Percentiles rank a stretch among this genome's conserved stretches.
Conservation (phyloP, 2,888 invertebrate genomes). For the Morpho deidamia region DNA sequence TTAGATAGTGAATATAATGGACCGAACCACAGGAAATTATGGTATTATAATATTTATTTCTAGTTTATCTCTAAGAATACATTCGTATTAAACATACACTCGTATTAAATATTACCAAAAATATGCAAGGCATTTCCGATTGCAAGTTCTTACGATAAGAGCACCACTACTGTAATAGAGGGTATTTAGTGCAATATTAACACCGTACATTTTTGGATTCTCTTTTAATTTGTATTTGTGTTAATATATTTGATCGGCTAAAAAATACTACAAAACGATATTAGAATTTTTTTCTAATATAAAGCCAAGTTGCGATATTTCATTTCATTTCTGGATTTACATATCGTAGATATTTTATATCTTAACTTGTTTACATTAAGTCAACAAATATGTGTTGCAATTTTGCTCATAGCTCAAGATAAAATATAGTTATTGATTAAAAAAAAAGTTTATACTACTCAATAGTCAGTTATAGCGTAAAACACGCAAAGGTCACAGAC, state of each 20-base stretch:
- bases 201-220: no score
- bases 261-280: no score
- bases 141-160: slow-evolving; percentile 1
- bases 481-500: slow-evolving; percentile 19
- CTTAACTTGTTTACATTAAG: slow-evolving; percentile 63
- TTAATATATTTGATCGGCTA: no score
- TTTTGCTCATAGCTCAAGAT: slow-evolving; percentile 30
- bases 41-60: background rate
- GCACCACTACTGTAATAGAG: slow-evolving; percentile 1
- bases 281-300: no score
- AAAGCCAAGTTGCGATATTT: no score
- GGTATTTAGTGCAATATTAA: no score
- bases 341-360: background rate
- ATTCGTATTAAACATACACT: background rate
- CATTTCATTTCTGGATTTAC: background rate
- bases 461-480: slow-evolving; percentile 11
- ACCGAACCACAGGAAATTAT: background rate
- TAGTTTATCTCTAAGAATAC: background rate
- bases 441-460: slow-evolving; percentile 15
- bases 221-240: no score
- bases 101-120: slow-evolving; percentile 1
- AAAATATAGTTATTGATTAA: slow-evolving; percentile 18
- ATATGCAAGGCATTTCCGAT: slow-evolving; percentile 5
- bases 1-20: background rate
- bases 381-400: slow-evolving; percentile 27